Evolutionary conservation across 1,140 invertebrate species (phyloP).

Genomic region (Drosophila dunni): DNA sequence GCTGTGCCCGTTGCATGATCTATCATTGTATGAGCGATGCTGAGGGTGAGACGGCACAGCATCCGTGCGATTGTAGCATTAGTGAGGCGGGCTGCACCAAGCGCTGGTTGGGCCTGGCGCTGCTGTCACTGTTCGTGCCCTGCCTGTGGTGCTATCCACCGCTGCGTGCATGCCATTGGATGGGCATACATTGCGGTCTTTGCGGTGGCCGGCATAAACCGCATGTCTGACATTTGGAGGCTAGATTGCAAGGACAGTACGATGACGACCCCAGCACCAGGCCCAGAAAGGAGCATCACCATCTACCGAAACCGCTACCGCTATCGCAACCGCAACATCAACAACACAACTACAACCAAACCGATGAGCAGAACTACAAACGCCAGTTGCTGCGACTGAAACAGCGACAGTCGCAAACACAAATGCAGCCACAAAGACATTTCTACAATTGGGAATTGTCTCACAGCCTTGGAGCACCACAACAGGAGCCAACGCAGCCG

Average conservation of each 20-base stretch:
- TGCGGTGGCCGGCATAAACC: constrained; percentile 94
- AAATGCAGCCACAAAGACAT: constrained; percentile 63
- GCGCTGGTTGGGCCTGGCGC: constrained; percentile 92
- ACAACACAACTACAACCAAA: too few species aligned
- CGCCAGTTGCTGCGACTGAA: constrained; percentile 62
- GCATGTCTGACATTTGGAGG: constrained; percentile 85
- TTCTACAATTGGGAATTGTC: constrained; percentile 77
- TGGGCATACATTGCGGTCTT: constrained; percentile 90
- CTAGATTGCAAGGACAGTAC: constrained; percentile 83
- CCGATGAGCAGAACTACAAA: constrained; percentile 52
- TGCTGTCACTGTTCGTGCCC: constrained; percentile 94
- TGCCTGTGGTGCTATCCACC: constrained; percentile 97
- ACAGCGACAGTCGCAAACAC: constrained; percentile 56
- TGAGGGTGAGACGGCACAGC: constrained; percentile 91
- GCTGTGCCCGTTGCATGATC: constrained; percentile 93
- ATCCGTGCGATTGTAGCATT: constrained; percentile 90
- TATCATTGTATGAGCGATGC: constrained; percentile 96
- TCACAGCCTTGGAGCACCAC: constrained; percentile 70
- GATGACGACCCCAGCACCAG: constrained; percentile 73
- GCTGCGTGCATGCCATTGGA: constrained; percentile 92
- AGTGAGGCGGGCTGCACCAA: constrained; percentile 87
- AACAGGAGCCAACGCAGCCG: constrained; percentile 53
- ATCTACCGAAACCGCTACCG: constrained; percentile 12
- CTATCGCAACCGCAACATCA: too few species aligned
- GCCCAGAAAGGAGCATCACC: constrained; percentile 70